Percentiles rank a stretch among this genome's conserved stretches.
Evolutionary conservation across 2,113 vertebrate species (phyloP).

Genomic region (Pomatostomus ruficeps): DNA sequence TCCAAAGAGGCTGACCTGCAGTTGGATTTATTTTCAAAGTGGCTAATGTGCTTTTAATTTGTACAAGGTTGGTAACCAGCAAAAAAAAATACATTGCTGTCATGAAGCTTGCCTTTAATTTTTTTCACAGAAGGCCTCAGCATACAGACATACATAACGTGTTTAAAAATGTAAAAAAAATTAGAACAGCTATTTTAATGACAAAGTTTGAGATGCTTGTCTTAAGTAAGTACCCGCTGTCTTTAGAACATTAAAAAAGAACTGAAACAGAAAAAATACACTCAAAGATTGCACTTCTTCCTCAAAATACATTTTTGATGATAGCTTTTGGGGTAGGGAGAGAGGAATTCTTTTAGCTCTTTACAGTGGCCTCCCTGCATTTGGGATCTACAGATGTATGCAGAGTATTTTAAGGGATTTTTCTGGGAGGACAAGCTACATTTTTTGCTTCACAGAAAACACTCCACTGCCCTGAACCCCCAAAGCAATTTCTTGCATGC

Average conservation of each 20-base stretch:
- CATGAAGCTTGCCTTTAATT: not conserved
- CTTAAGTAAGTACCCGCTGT: not conserved
- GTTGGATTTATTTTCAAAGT: constrained; percentile 49
- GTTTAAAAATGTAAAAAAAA: not conserved
- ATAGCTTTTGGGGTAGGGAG: not conserved
- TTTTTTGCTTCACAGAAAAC: not conserved
- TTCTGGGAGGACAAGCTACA: not conserved
- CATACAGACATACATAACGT: not conserved
- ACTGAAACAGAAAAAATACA: not conserved
- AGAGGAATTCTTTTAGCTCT: not conserved
- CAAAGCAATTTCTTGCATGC: not conserved
- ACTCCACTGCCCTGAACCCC: not conserved
- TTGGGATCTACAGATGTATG: not conserved
- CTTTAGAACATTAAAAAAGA: constrained; percentile 5
- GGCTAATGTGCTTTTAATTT: constrained; percentile 64
- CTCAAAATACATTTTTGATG: not conserved
- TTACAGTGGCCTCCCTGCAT: not conserved
- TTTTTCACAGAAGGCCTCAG: not conserved
- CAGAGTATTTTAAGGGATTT: not conserved
- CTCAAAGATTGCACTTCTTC: not conserved
- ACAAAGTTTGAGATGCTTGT: not conserved
- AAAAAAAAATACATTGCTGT: not conserved
- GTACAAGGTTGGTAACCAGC: not conserved
- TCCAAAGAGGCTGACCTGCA: constrained; percentile 26
- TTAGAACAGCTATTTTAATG: not conserved